These are phyloP conservation scores for Tholera decimalis DNA, from an alignment of 2,888 invertebrate genomes.

Conservation along the genomic window DNA sequence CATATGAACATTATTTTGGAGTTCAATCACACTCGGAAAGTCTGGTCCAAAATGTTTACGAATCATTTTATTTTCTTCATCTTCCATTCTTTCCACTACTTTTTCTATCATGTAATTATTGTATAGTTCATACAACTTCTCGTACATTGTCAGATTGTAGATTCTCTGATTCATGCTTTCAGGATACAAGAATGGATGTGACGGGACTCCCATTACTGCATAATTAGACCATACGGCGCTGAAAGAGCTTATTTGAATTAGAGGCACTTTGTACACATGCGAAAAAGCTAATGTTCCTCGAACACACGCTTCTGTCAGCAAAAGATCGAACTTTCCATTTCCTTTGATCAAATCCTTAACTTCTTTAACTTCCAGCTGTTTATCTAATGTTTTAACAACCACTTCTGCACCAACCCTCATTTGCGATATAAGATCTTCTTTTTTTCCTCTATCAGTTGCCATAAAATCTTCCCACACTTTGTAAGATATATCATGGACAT, in stretches of 20 bases:
- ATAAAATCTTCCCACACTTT: slow-evolving; percentile 39
- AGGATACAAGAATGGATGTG: slow-evolving; percentile 60
- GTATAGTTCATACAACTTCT: slow-evolving; percentile 68
- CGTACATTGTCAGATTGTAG: slow-evolving; percentile 68
- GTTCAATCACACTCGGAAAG: slow-evolving; percentile 61
- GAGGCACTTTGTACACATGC: slow-evolving; percentile 71
- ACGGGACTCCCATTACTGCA: slow-evolving; percentile 67
- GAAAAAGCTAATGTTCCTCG: slow-evolving; percentile 60
- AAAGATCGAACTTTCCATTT: slow-evolving; percentile 69
- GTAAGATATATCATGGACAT: slow-evolving; percentile 73
- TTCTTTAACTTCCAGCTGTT: slow-evolving; percentile 57
- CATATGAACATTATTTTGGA: slow-evolving; percentile 75
- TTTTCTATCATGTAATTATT: slow-evolving; percentile 46
- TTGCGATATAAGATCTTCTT: no score
- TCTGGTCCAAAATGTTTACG: no score
- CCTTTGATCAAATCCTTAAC: slow-evolving; percentile 65
- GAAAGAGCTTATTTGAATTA: slow-evolving; percentile 75
- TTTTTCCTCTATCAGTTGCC: slow-evolving; percentile 30
- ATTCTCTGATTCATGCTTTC: slow-evolving; percentile 50
- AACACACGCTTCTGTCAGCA: slow-evolving; percentile 70
- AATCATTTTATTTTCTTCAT: slow-evolving; percentile 62
- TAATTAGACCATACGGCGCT: slow-evolving; percentile 57
- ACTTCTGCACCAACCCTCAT: no score
- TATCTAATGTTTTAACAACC: slow-evolving; percentile 48
- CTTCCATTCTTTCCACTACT: slow-evolving; percentile 16